Evolutionary conservation across 1,140 invertebrate species (phyloP), one percentile per base, ranked within the genome.

Genomic region (Brachystomella parvula): DNA sequence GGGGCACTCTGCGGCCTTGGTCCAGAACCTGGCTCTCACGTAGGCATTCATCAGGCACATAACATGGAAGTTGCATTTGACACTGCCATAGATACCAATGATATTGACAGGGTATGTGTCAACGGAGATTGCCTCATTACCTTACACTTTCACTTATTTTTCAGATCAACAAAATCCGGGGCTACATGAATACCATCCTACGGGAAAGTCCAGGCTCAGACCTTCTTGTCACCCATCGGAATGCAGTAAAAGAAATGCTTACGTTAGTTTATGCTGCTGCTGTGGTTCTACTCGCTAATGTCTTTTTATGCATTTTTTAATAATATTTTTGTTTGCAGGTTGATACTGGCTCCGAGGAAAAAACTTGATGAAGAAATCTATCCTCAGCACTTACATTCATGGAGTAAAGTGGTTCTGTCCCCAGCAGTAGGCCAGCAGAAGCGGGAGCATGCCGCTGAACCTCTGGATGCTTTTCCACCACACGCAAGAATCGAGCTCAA

Each of bases 1-100:
- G 87, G 88, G 3, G 85, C 86, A 3, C 76, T 96, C 1, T 93
- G 90, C 79, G 93, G 93, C 3, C 79, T 95, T 1, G 93, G 93
- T 31, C 83, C 76, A 67, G 75, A 86, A 74, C 63, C 75, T 1
- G 67, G 76, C 0, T 77, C 79, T 24, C 66, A 75, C 24, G 76
- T 35, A 30, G 47, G 65, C 30, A 71, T 87, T 31, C 89, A 86
- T 77, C 83, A 84, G 24, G 89, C 92, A 70, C 90, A 94, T 76
- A 92, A 96, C 78, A 81, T 95, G 72, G 84, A 90, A 63, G 76
- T 94, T 3, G 76, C 79, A 44, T 86, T 93, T 74, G 89, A 93
- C 76, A 82, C 84, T 2, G 83, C 87, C 39, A 81, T 91, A 32
- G 76, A 76, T 47, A 80, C 84, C 24, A 80, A 85, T 12, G 87